Percentiles rank a stretch among this genome's conserved stretches.
phyloP scores from a whole-genome alignment of 2,113 vertebrate species.

The Rana temporaria region DNA sequence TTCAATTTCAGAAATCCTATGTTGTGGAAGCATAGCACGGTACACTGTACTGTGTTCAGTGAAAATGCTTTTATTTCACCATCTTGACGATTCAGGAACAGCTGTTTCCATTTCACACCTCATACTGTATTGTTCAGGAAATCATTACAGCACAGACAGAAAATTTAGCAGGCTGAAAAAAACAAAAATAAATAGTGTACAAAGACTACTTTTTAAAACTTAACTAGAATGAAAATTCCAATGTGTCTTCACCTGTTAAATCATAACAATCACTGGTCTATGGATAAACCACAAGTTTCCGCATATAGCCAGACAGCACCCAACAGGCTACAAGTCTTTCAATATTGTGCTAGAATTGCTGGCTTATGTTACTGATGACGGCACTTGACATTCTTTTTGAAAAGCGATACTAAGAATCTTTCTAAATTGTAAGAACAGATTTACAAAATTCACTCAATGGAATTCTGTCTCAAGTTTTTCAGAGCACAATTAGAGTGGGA shows the following conservation, averaged over 20 bases:
- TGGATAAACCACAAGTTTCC: not conserved
- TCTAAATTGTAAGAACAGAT: no score
- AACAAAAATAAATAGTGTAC: constrained; percentile 8
- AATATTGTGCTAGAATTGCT: not conserved
- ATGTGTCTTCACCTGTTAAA: constrained; percentile 34
- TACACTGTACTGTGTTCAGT: not conserved
- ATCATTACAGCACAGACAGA: constrained; percentile 33
- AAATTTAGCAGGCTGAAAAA: constrained; percentile 21
- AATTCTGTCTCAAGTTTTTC: no score
- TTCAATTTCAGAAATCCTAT: constrained; percentile 11
- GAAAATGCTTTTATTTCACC: constrained; percentile 27
- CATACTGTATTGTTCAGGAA: constrained; percentile 21
- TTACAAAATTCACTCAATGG: no score
- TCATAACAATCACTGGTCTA: constrained; percentile 1
- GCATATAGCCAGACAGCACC: constrained; percentile 5
- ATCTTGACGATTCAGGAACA: constrained; percentile 34
- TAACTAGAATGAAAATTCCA: constrained; percentile 13
- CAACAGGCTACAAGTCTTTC: not conserved
- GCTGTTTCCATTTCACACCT: constrained; percentile 46
- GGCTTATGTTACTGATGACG: not conserved
- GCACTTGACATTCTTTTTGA: not conserved
- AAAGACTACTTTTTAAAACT: not conserved
- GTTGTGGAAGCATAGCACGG: not conserved
- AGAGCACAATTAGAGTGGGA: no score
- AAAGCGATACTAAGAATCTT: no score